Base-by-base conservation (phyloP, 2,113 vertebrate genomes). In the Boulengeromyrus knoepffleri region DNA sequence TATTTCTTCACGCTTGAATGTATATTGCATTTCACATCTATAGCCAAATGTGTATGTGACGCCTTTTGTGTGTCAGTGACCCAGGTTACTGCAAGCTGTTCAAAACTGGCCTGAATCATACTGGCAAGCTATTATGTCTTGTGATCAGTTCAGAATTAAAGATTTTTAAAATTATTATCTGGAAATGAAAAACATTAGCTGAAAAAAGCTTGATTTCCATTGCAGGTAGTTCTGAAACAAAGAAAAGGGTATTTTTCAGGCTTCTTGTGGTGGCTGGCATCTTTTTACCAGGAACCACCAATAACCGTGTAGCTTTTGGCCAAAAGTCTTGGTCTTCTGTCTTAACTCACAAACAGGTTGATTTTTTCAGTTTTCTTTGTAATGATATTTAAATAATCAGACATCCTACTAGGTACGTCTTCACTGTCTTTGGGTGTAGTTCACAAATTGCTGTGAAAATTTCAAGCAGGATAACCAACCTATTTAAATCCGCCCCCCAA, bases 21-120 rank as follows among this genome's bases (percentile, higher is more conserved):
- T 80, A 80, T 80, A 80, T 42, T 42, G 31, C 74, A 80, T 80
- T 80, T 80, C 74, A 39, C 74, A 80, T 80, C 74, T 80, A 80
- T 80, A 42, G 31, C 12, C 74, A 80, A 80, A 80, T 19, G 31
- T 80, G 74, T 42, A 42, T 80, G 74, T 36, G 13, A 80, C 5
- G 36, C 36, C 36, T 39, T 80, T 42, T 80, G 74, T 19, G 74
- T 80, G 74, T 80, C 36, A 80, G 74, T 80, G 74, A 80, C 74
- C 74, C 74, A 17, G 36, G 31, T 42, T 80, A 19, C 74, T 39
- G 74, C 36, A 42, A 19, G 1, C 17, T 42, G 36, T 80, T 80
- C 74, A 19, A 80, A 80, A 39, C 31, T 3, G 36, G 15, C 36
- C 74, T 42, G 74, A 70, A 36, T 80, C 74, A 19, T 17, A 80